phyloP scores from a whole-genome alignment of 2,888 invertebrate species.

The Pterobdella sp. region DNA sequence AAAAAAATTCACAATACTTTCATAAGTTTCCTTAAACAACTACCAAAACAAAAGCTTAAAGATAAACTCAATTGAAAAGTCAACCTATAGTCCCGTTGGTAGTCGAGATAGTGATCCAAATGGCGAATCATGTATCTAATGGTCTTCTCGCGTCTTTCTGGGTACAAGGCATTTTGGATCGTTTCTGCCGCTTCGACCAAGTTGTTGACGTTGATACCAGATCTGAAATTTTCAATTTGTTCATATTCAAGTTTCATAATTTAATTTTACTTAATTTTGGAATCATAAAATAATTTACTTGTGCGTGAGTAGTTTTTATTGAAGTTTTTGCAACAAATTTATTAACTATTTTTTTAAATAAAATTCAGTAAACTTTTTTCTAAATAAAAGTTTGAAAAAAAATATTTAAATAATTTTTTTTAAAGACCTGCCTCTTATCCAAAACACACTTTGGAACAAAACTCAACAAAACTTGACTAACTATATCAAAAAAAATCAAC shows the following conservation, averaged over 20 bases:
- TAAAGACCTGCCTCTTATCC: too few species aligned
- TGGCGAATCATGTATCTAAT: slow-evolving; percentile 36
- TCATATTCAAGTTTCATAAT: too few species aligned
- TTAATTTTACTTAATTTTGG: too few species aligned
- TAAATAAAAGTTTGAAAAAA: neutral
- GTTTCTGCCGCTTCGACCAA: slow-evolving; percentile 34
- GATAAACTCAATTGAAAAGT: neutral
- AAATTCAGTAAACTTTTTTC: too few species aligned
- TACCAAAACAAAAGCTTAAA: neutral
- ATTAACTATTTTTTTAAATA: too few species aligned
- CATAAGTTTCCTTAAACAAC: neutral
- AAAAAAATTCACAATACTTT: neutral
- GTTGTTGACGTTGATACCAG: slow-evolving; percentile 35
- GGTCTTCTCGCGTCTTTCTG: slow-evolving; percentile 34
- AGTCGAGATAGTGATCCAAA: slow-evolving; percentile 40
- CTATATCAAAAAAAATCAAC: too few species aligned
- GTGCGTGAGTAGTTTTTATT: too few species aligned
- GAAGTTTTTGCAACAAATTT: too few species aligned
- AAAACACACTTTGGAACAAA: too few species aligned
- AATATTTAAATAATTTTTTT: neutral
- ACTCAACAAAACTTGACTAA: too few species aligned
- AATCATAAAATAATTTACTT: too few species aligned
- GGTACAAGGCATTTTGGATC: slow-evolving; percentile 30
- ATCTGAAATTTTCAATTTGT: slow-evolving; percentile 6
- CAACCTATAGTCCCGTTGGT: slow-evolving; percentile 43